Conservation (phyloP, 2,113 vertebrate species). For the Bostrychus sinensis region DNA sequence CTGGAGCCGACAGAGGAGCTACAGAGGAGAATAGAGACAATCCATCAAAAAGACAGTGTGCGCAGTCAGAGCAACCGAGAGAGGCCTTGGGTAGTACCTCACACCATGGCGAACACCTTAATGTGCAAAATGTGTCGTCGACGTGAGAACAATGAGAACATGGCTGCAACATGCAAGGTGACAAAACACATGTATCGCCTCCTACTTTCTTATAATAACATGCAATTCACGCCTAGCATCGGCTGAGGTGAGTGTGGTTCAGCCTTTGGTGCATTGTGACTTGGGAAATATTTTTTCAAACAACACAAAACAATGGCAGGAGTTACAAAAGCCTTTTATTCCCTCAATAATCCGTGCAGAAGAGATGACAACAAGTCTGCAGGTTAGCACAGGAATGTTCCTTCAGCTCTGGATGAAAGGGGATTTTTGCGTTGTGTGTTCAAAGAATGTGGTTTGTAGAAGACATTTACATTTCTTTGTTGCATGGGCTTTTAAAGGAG, state of each 20-base stretch:
- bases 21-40: slow-evolving; percentile 58
- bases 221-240: not conserved
- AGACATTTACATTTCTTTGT: slow-evolving; percentile 35
- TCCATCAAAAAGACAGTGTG: slow-evolving; percentile 70
- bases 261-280: not conserved
- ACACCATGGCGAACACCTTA: slow-evolving; percentile 29
- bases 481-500: not conserved
- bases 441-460: not conserved
- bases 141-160: slow-evolving; percentile 14
- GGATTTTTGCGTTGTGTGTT: not conserved
- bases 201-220: not conserved
- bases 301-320: not conserved
- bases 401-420: not conserved
- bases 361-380: not conserved
- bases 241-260: not conserved
- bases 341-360: not conserved
- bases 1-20: slow-evolving; percentile 45
- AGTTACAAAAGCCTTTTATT: not conserved
- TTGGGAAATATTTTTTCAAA: not conserved
- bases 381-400: not conserved
- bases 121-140: slow-evolving; percentile 32
- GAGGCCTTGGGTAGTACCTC: slow-evolving; percentile 14
- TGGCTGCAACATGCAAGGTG: not conserved
- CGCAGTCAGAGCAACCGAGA: slow-evolving; percentile 30
- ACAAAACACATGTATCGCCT: not conserved